Percentiles rank a stretch among this genome's conserved stretches.
These are phyloP conservation scores for Siniperca obscura DNA, from an alignment of 2,797 vertebrate genomes.

Conservation along the genomic window DNA sequence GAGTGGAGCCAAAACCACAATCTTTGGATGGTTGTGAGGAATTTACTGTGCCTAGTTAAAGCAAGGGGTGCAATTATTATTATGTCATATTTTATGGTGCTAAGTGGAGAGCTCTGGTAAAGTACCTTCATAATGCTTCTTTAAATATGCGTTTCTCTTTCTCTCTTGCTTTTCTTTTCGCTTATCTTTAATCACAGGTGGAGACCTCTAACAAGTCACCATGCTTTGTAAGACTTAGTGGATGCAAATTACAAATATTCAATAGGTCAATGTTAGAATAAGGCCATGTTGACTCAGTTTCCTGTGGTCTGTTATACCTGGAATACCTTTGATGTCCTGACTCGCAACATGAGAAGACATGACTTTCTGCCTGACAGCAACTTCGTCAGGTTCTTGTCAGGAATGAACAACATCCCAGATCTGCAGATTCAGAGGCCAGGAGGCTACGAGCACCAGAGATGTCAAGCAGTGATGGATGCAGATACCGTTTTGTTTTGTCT, in stretches of 20 bases:
- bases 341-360: too few species aligned
- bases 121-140: background rate
- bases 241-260: background rate
- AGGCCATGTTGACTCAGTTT: background rate
- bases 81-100: too few species aligned
- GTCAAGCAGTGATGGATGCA: too few species aligned
- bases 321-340: background rate
- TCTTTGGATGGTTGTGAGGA: background rate
- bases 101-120: background rate
- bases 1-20: background rate
- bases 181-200: background rate
- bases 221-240: background rate
- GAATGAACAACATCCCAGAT: background rate
- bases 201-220: background rate
- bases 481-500: too few species aligned
- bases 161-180: background rate
- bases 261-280: background rate
- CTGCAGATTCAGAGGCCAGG: background rate
- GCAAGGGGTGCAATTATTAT: too few species aligned
- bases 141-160: background rate
- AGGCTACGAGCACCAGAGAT: background rate
- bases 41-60: background rate
- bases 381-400: background rate
- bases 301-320: background rate
- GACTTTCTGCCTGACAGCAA: background rate